Percentiles rank a stretch among this genome's conserved stretches.
phyloP scores from a whole-genome alignment of 2,797 vertebrate species.

The Pyrocephalus nanus region DNA sequence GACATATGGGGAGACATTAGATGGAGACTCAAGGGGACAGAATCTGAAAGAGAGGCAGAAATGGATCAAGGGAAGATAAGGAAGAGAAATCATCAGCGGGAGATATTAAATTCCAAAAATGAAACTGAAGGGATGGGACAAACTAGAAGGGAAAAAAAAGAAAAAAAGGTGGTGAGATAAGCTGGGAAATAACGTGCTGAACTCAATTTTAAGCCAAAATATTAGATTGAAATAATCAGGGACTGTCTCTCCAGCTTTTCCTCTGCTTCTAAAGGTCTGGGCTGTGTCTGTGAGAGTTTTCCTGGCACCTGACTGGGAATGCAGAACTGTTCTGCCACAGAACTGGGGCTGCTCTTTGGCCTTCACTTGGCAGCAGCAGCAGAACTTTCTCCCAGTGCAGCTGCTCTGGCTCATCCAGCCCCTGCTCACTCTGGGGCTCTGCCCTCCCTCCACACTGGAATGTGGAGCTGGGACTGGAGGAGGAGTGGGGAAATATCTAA shows the following conservation, averaged over 20 bases:
- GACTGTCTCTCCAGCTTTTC: neutral
- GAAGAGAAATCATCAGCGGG: constrained; percentile 46
- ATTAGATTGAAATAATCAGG: neutral
- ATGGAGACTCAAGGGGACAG: constrained; percentile 7
- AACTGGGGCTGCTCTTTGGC: neutral
- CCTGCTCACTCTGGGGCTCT: neutral
- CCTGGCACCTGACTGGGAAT: neutral
- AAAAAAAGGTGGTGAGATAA: neutral
- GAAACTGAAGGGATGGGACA: neutral
- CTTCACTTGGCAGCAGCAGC: neutral
- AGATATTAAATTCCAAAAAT: constrained; percentile 24
- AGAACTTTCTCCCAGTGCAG: neutral
- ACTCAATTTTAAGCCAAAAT: constrained; percentile 20
- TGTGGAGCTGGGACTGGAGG: neutral
- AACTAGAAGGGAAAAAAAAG: neutral
- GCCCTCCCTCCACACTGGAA: neutral
- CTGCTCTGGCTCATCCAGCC: neutral
- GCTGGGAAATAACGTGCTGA: neutral
- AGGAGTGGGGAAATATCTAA: neutral
- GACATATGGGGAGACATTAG: neutral
- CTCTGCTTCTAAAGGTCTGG: neutral
- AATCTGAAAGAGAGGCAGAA: constrained; percentile 35
- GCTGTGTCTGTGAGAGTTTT: neutral
- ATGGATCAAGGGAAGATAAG: constrained; percentile 20
- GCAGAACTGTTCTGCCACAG: neutral